Conservation (phyloP, 2,113 vertebrate genomes). For the Mormyrus iriodes region DNA sequence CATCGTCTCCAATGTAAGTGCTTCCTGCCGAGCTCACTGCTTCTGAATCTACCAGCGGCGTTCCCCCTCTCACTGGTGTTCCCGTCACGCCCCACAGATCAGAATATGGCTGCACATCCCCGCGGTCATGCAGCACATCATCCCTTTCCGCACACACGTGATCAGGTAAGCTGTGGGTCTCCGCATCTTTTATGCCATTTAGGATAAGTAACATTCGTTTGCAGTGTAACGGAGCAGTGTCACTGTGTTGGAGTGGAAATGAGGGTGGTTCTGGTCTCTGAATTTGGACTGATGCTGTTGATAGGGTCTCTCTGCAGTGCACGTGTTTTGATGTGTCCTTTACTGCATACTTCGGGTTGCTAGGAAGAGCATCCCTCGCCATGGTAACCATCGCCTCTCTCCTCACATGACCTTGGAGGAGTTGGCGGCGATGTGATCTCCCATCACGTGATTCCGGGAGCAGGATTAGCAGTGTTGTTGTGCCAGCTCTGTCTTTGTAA, state of each 20-base stretch:
- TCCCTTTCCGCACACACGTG: slow-evolving; percentile 94
- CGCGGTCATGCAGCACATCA: slow-evolving; percentile 99
- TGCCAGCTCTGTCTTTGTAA: not conserved
- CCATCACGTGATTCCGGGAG: slow-evolving; percentile 44
- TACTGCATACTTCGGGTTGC: slow-evolving; percentile 42
- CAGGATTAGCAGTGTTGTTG: slow-evolving; percentile 22
- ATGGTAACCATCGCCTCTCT: slow-evolving; percentile 52
- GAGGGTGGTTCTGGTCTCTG: not conserved
- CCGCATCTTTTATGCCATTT: not conserved
- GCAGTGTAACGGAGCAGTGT: not conserved
- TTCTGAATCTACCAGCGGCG: not conserved
- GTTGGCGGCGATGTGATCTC: slow-evolving; percentile 17
- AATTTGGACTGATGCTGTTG: not conserved
- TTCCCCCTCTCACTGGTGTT: not conserved
- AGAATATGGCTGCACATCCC: slow-evolving; percentile 99
- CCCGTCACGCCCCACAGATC: slow-evolving; percentile 69
- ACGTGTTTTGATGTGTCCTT: not conserved
- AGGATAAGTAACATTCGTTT: not conserved
- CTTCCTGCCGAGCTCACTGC: not conserved
- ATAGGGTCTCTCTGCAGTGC: not conserved
- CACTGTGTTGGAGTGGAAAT: not conserved
- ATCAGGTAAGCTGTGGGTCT: slow-evolving; percentile 76
- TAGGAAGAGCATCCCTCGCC: slow-evolving; percentile 59
- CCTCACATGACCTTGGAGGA: slow-evolving; percentile 53
- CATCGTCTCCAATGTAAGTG: slow-evolving; percentile 96